Evolutionary conservation across 2,888 invertebrate species (phyloP).

Genomic region (Noctua pronuba): DNA sequence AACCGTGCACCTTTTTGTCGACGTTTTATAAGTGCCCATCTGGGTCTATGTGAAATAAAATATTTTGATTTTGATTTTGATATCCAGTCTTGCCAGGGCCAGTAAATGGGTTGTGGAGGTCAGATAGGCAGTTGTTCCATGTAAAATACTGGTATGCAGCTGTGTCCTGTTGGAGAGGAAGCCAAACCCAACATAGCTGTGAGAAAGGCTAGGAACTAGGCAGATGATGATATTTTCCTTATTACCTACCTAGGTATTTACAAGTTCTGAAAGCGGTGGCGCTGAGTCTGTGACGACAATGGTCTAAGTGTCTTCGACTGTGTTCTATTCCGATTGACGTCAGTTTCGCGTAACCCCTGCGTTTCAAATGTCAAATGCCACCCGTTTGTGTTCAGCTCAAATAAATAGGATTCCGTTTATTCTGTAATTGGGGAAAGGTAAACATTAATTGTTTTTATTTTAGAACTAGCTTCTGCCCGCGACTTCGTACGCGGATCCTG

Average conservation of each 20-base stretch:
- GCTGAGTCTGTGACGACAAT: constrained; percentile 18
- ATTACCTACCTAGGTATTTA: neutral
- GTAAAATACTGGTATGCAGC: neutral
- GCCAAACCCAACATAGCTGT: neutral
- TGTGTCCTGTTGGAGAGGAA: neutral
- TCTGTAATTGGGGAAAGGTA: neutral
- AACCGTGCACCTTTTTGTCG: too few relatives aligned
- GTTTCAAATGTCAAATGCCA: constrained; percentile 18
- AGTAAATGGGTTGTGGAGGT: neutral
- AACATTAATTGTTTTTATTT: neutral
- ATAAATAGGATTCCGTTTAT: neutral
- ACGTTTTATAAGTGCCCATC: too few relatives aligned
- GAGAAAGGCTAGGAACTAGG: neutral
- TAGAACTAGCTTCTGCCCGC: too few relatives aligned
- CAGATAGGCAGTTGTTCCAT: neutral
- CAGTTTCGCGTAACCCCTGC: neutral
- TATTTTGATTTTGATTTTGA: too few relatives aligned
- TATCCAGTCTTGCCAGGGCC: neutral
- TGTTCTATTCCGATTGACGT: constrained; percentile 26
- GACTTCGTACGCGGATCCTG: too few relatives aligned
- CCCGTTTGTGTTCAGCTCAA: constrained; percentile 12
- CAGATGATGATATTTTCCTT: neutral
- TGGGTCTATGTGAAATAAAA: too few relatives aligned
- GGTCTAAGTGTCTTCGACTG: neutral
- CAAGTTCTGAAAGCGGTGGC: constrained; percentile 14